Evolutionary conservation across 92 coral and sea anemone genomes (phyloP), one percentile per base, ranked within the genome.

Genomic region (Umimayanthus chanpuru): DNA sequence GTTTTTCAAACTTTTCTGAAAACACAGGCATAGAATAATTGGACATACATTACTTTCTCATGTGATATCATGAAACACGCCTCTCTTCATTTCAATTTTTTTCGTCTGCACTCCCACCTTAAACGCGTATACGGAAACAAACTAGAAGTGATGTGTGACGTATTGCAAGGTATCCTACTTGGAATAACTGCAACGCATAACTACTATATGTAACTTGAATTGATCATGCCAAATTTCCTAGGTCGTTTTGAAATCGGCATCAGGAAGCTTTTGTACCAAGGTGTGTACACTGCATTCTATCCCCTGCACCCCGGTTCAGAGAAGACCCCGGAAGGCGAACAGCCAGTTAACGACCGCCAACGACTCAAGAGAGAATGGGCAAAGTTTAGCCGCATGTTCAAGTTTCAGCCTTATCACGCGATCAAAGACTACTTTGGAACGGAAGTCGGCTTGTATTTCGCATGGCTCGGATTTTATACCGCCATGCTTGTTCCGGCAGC

Each of bases 391-490:
- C 95, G 95, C 21, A 88, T 92, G 94, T 92, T 85, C 83, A 96
- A 95, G 85, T 95, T 77, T 85, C 99, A 96, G 50, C 99, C 99
- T 10, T 91, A 95, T 61, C 92, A 96, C 87, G 96, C 96, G 76
- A 95, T 96, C 73, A 95, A 93, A 76, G 98, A 95, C 74, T 96
- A 96, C 76, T 93, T 96, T 77, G 99, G 99, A 25, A 96, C 99
- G 36, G 96, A 94, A 71, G 93, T 96, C n/a, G 99, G 96, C 16
- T 84, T 96, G 70, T 96, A 96, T 85, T 96, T 96, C 64, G 91
- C 98, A 14, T 96, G 99, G 99, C 91, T 96, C 72, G 99, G 99
- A 10, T 96, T 95, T 85, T 96, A 96, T 89, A 90, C 98, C 14
- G 91, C 92, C n/a, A 95, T 96, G 99, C 92, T 96, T 3, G 92